These are phyloP conservation scores for Schizotus pectinicornis DNA, from an alignment of 2,888 invertebrate genomes.

Conservation along the genomic window DNA sequence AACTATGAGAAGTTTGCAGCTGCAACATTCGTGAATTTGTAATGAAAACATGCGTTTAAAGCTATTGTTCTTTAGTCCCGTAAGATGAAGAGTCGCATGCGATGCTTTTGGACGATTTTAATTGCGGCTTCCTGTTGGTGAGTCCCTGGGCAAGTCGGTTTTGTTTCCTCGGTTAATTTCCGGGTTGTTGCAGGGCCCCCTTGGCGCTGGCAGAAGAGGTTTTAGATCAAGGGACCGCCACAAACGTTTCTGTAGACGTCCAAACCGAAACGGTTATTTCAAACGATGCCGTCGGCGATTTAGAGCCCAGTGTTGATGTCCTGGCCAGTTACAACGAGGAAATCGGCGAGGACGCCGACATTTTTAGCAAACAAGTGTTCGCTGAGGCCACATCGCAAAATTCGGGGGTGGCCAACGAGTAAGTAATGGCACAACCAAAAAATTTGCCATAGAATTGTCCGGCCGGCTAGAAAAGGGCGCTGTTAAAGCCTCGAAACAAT, in stretches of 20 bases:
- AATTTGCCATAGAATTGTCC: too few species aligned
- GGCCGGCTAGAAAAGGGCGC: too few species aligned
- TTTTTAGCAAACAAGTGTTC: conserved; percentile 25
- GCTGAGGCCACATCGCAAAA: conserved; percentile 36
- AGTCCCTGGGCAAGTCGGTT: background rate
- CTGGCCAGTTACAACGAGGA: conserved; percentile 28
- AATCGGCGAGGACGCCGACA: conserved; percentile 22
- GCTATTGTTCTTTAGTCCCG: conserved; percentile 4
- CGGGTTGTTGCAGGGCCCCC: too few species aligned
- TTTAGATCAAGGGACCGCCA: too few species aligned
- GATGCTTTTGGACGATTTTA: conserved; percentile 17
- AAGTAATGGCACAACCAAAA: too few species aligned
- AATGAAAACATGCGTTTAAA: conserved; percentile 23
- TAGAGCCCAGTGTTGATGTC: conserved; percentile 37
- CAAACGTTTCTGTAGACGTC: too few species aligned
- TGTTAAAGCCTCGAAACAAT: too few species aligned
- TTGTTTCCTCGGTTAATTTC: background rate
- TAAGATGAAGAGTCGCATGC: conserved; percentile 26
- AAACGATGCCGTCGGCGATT: conserved; percentile 7
- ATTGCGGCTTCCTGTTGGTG: conserved; percentile 22
- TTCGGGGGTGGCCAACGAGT: conserved; percentile 39
- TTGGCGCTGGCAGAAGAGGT: too few species aligned
- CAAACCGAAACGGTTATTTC: too few species aligned
- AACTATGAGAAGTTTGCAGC: conserved; percentile 8
- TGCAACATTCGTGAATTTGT: conserved; percentile 9